phyloP scores from a whole-genome alignment of 2,888 invertebrate species.

The Tachina fera region DNA sequence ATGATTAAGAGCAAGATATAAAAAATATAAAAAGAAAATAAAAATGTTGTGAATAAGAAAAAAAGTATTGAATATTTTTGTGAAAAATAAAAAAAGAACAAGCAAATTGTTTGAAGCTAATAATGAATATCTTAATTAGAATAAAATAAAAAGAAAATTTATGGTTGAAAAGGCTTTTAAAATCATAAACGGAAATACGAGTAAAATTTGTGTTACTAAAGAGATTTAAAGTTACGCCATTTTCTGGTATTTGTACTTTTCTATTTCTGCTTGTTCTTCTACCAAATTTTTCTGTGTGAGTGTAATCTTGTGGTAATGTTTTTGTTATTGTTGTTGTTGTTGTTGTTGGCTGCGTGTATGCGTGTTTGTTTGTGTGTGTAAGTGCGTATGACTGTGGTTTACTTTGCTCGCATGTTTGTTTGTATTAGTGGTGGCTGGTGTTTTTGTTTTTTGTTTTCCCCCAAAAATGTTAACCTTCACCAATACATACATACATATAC shows the following conservation, averaged over 20 bases:
- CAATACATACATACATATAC: conserved; percentile 2
- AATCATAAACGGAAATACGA: conserved; percentile 31
- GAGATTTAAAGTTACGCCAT: conserved; percentile 68
- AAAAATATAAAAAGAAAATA: not conserved
- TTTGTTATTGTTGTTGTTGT: conserved; percentile 20
- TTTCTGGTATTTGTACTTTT: conserved; percentile 59
- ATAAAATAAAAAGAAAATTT: not conserved
- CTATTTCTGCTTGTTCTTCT: conserved; percentile 30
- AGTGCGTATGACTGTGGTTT: conserved; percentile 12
- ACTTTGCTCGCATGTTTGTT: not conserved
- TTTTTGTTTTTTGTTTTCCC: not conserved
- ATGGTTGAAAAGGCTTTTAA: not conserved
- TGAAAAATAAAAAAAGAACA: not conserved
- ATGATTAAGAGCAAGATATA: conserved; percentile 38
- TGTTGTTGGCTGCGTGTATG: conserved; percentile 31
- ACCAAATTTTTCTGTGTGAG: conserved; percentile 13
- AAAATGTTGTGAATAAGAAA: conserved; percentile 2
- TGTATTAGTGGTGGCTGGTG: not conserved
- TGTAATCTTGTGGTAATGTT: conserved; percentile 43
- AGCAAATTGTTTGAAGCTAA: not conserved
- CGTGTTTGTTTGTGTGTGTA: not conserved
- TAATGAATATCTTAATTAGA: not conserved
- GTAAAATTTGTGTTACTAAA: conserved; percentile 51
- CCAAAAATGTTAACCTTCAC: conserved; percentile 52
- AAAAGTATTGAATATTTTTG: not conserved